Evolutionary conservation across 2,888 invertebrate genomes (phyloP), one percentile per base, ranked within the genome.

Genomic region (Xylocampa areola): DNA sequence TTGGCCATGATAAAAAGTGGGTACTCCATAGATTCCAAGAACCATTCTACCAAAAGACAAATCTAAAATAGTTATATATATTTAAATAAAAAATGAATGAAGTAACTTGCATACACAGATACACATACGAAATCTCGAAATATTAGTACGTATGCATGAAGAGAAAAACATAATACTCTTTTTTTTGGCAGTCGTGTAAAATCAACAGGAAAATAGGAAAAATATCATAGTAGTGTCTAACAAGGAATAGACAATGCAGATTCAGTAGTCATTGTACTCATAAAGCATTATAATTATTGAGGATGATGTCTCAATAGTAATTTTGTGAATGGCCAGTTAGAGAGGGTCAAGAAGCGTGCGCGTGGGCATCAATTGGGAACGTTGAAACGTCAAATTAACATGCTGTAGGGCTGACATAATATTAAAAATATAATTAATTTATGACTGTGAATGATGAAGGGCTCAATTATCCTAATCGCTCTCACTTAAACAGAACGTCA

Each of bases 341-440:
- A 79, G 79, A 87, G 88, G 91, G 90, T 85, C 90, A 86, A 80
- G 72, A 76, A 76, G 76, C 77, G 70, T 72, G 80, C 80, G 91
- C 90, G 92, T 92, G 91, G 92, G 92, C 85, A 73, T 70, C 90
- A 92, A 93, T 92, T 92, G 90, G 82, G 87, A 80, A 75, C 88
- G 85, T 84, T 89, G 89, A 87, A 87, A 87, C 87, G 82, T 86
- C 85, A 86, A 86, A 88, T 90, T 89, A 89, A 87, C 82, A 79
- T 75, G 76, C 63, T 41, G 51, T 77, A 89, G 88, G 90, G 88
- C 73, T 89, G 81, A 60, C 85, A 63, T 33, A 65, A 54, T 58
- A 54, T 64, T 49, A 40, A 57, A 49, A 47, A 58, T 52, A 67
- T 37, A 63, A 70, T 61, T 51, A 73, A 68, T 67, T 70, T 71